Base-by-base conservation (phyloP, 2,888 invertebrate species). In the Vesta saturnalis region DNA sequence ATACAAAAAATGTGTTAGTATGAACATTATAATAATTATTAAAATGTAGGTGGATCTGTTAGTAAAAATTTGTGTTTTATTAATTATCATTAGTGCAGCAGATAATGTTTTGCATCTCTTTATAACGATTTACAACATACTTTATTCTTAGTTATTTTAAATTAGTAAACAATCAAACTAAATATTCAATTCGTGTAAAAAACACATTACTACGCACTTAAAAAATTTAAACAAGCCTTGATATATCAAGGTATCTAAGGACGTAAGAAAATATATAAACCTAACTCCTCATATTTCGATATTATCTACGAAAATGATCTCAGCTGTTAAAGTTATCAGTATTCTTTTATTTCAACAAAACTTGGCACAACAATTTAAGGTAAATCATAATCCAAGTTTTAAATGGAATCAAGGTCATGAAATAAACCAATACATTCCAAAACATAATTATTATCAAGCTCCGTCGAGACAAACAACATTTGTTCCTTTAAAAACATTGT, bases 401-500 rank as follows among this genome's bases (percentile, higher is more conserved):
- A 39, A 1, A 39, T 4, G n/a, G n/a, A n/a, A n/a, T n/a, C n/a
- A n/a, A n/a, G n/a, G n/a, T n/a, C n/a, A n/a, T n/a, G n/a, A n/a
- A n/a, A n/a, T 39, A n/a, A n/a, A n/a, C 8, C 39, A 39, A 1
- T 39, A 39, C 8, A 10, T 30, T 30, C 30, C 30, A 30, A 30
- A 10, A 39, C 12, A 10, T n/a, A 10, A 30, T 6, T 10, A 39
- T 39, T 39, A 2, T n/a, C 39, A 39, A n/a, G n/a, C n/a, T n/a
- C n/a, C n/a, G n/a, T n/a, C n/a, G n/a, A 39, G 6, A 39, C 52
- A 21, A 18, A 10, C 52, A 8, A 52, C n/a, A n/a, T 52, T 52
- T 10, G 52, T 52, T 18, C 66, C 61, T 2, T 49, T 67, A 14
- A 23, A 61, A 61, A 57, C 23, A 1, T n/a, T 67, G 1, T 46